Conservation (phyloP, 2,113 vertebrate species). For the Microtus oregoni region DNA sequence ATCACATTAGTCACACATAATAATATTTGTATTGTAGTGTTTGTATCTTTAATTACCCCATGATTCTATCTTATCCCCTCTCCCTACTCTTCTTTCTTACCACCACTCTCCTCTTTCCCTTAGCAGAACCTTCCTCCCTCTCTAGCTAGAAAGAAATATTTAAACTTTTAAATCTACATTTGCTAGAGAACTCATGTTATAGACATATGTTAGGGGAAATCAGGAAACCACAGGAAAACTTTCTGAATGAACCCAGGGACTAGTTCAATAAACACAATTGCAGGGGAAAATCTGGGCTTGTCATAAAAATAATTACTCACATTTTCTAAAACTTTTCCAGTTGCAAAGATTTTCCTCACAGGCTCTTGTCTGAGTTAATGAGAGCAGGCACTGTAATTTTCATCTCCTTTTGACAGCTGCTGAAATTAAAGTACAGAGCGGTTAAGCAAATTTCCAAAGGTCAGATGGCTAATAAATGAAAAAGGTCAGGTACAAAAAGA, state of each 20-base stretch:
- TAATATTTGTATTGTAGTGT: background rate
- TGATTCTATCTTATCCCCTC: too few relatives aligned
- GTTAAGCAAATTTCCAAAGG: constrained; percentile 45
- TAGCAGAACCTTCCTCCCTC: too few relatives aligned
- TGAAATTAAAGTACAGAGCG: background rate
- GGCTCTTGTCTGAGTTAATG: background rate
- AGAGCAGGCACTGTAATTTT: constrained; percentile 26
- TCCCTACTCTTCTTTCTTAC: background rate
- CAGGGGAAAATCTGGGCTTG: background rate
- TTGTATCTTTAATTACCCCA: too few relatives aligned
- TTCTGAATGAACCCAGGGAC: background rate
- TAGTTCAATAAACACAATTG: constrained; percentile 6
- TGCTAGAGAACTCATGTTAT: background rate
- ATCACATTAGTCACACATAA: background rate
- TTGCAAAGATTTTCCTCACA: background rate
- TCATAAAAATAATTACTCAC: background rate
- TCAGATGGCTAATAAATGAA: background rate
- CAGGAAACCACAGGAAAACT: constrained; percentile 12
- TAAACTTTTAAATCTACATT: background rate
- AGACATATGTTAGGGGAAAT: constrained; percentile 6
- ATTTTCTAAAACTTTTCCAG: background rate
- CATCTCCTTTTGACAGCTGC: background rate
- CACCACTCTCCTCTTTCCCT: background rate
- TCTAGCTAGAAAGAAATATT: background rate
- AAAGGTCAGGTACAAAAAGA: background rate